Percentiles rank a stretch among this genome's conserved stretches.
Conservation (phyloP, 2,888 invertebrate species). For the Phrixothrix hirtus region DNA sequence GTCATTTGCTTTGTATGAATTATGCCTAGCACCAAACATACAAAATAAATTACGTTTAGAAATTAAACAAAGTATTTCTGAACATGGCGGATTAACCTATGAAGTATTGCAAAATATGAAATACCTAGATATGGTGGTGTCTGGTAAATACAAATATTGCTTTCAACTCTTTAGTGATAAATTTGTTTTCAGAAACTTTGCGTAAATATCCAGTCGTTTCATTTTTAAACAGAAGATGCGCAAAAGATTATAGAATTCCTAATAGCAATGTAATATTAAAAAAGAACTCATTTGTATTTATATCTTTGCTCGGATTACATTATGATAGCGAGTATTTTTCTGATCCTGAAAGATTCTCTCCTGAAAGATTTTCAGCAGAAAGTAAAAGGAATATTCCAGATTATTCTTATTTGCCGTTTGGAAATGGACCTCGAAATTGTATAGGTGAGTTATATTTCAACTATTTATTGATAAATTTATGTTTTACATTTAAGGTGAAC, state of each 20-base stretch:
- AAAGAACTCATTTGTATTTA: neutral
- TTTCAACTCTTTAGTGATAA: conserved; percentile 6
- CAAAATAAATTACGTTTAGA: no score
- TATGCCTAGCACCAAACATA: no score
- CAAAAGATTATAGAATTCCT: conserved; percentile 14
- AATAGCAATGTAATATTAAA: conserved; percentile 1
- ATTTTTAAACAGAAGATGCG: conserved; percentile 28
- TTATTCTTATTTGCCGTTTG: conserved; percentile 42
- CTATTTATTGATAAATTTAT: no score
- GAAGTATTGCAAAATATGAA: conserved; percentile 49
- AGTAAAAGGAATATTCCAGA: conserved; percentile 40
- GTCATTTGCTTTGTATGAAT: conserved; percentile 48
- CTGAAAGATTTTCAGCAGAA: conserved; percentile 50
- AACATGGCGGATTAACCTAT: conserved; percentile 44
- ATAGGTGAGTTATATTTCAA: no score
- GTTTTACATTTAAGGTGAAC: no score
- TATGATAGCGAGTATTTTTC: conserved; percentile 50
- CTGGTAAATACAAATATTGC: conserved; percentile 45
- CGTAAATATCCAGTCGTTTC: conserved; percentile 35
- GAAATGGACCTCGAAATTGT: conserved; percentile 41
- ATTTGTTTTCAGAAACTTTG: conserved; percentile 31
- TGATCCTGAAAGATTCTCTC: conserved; percentile 52
- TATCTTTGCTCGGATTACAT: conserved; percentile 36
- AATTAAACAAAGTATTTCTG: conserved; percentile 48
- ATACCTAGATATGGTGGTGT: no score